Evolutionary conservation across 2,113 vertebrate genomes (phyloP), one percentile per base, ranked within the genome.

Genomic region (Paedocypris sp.): DNA sequence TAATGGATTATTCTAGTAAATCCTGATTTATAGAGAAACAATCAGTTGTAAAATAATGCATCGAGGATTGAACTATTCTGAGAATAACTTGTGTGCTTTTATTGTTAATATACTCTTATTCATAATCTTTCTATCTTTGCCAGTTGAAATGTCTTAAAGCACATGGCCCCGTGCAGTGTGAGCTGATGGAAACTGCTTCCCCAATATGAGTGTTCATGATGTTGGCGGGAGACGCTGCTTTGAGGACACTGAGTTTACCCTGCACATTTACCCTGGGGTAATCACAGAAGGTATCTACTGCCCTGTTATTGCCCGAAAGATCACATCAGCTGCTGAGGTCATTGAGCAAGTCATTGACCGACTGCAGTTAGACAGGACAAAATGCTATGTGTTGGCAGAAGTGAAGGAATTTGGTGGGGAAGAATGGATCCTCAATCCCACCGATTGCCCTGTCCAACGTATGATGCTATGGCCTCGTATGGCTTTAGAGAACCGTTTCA

Each of bases 401-500:
- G 95, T 99, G 73, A 98, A 97, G 77, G 95, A 98, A 75, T 98
- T 97, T 4, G 95, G 95, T 1, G 95, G 95, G 41, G 94, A 99
- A 68, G 95, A 99, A 81, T 99, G 95, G 94, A 96, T 99, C 69
- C 90, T 99, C 73, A 99, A 97, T 82, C 93, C 95, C 46, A 88
- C 81, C 11, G 95, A 99, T 80, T 94, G 90, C 73, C 95, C 95
- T 0, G 94, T 93, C 73, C 94, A 98, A 60, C 89, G 95, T 74
- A 97, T 99, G 95, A 91, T 99, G 93, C 77, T 99, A 62, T 99
- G 95, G 95, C 95, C 95, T 1, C 92, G 94, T 1, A 85, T 89
- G 80, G 95, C 95, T 2, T 75, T 98, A 38, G 94, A 99, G 84
- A 94, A 94, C 76, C 90, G 90, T 7, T 84, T 72, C 4, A 90